Percentiles rank a stretch among this genome's conserved stretches.
Conservation (phyloP, 2,888 invertebrate genomes). For the Poecilus cupreus region DNA sequence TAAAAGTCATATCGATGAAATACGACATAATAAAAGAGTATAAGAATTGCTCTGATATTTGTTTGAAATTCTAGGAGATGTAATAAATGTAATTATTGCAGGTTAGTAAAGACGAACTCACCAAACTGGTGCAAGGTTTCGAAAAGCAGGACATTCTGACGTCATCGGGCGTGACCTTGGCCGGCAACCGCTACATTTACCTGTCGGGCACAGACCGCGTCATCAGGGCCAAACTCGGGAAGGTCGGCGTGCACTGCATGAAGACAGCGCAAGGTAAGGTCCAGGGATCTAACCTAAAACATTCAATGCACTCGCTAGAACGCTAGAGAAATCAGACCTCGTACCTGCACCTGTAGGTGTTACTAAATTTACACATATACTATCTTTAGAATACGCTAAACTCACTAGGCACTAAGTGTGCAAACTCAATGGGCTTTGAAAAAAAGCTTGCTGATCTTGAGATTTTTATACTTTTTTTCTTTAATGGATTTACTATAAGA, state of each 20-base stretch:
- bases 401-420: too few species aligned
- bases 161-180: conserved; percentile 93
- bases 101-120: conserved; percentile 94
- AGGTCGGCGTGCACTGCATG: conserved; percentile 97
- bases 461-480: too few species aligned
- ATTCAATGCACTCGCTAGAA: background rate
- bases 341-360: background rate
- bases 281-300: background rate
- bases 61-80: background rate
- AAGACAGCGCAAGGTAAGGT: conserved; percentile 91
- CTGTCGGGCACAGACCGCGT: conserved; percentile 95
- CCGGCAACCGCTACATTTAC: conserved; percentile 95
- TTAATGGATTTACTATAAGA: too few species aligned
- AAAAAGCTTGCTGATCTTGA: too few species aligned
- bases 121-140: conserved; percentile 92
- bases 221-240: conserved; percentile 94
- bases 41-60: background rate
- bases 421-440: too few species aligned
- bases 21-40: conserved; percentile 13
- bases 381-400: too few species aligned
- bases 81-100: conserved; percentile 71
- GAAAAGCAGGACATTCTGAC: conserved; percentile 92
- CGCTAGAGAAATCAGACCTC: background rate
- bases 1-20: background rate
- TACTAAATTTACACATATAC: too few species aligned